These are phyloP conservation scores for Siderastrea siderea DNA, from an alignment of 92 coral and sea anemone species.

Conservation along the genomic window DNA sequence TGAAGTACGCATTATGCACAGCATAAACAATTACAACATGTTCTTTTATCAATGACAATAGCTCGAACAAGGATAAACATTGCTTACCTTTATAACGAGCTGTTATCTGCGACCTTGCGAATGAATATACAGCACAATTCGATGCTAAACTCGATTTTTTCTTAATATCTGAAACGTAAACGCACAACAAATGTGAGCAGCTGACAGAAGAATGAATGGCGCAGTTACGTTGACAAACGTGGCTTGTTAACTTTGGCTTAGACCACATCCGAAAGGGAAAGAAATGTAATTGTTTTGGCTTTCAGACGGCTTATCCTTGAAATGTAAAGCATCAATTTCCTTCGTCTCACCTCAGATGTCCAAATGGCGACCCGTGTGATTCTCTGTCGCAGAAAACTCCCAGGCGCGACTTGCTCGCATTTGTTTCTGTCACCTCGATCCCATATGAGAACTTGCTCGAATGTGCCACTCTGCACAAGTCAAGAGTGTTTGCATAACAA, in stretches of 20 bases:
- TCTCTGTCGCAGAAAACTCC: neutral
- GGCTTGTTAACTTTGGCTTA: neutral
- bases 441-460: neutral
- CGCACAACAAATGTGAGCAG: neutral
- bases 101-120: neutral
- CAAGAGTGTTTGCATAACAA: slow-evolving; percentile 16
- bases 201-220: neutral
- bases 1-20: neutral
- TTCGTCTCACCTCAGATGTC: slow-evolving; percentile 6
- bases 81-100: slow-evolving; percentile 10
- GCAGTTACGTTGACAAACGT: neutral
- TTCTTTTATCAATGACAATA: slow-evolving; percentile 7
- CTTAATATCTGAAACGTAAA: neutral
- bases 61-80: slow-evolving; percentile 21
- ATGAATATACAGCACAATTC: neutral
- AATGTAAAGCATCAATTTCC: slow-evolving; percentile 24
- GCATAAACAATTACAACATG: slow-evolving; percentile 28
- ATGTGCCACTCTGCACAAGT: slow-evolving; percentile 9
- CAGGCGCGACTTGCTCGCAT: neutral
- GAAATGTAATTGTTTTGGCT: neutral
- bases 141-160: neutral
- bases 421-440: neutral
- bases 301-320: neutral
- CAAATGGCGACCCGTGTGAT: neutral
- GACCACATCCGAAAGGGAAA: slow-evolving; percentile 1